Evolutionary conservation across 2,888 invertebrate genomes (phyloP), one percentile per base, ranked within the genome.

Genomic region (Lymantria monacha): DNA sequence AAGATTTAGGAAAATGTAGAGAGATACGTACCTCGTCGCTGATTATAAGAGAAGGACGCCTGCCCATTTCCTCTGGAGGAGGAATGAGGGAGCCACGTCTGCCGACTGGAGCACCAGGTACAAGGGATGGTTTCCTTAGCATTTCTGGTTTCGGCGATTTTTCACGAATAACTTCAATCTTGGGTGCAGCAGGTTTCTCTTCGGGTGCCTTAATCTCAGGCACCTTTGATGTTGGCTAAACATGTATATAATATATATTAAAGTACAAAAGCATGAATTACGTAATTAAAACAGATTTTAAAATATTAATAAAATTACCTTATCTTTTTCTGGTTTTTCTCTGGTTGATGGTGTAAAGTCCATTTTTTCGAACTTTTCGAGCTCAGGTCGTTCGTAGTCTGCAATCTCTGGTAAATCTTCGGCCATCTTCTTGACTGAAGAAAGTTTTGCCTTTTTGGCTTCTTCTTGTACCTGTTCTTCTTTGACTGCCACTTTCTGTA

Each of bases 11-110:
- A 49, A 42, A 51, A 55, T 44, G 37, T 38, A 52, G 9, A 44
- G 49, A 12, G 43, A 55, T 84, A 90, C 93, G 87, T 95, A 98
- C 98, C 97, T 98, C 97, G 87, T 98, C 97, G 81, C 97, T 96
- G 81, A 98, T 97, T 76, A 98, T 96, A 69, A 98, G 93, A 71
- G 97, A 97, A 67, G 97, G 97, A 70, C 97, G 94, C 74, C 97
- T 94, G 74, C 95, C 95, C 87, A 95, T 95, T 83, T 95, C 96
- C 83, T 97, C 97, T 61, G 97, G 97, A 8, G 96, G 96, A 72
- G 97, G 97, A 78, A 97, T 95, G 55, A 97, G 93, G 46, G 97
- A 97, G 53, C 97, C 97, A 70, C 97, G 93, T 72, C 91, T 83
- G 42, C 74, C 83, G 0, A 81, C 81, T 33, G 90, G 90, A 38